These are phyloP conservation scores for Meiosimyza decipiens DNA, from an alignment of 2,888 invertebrate species.

Conservation along the genomic window DNA sequence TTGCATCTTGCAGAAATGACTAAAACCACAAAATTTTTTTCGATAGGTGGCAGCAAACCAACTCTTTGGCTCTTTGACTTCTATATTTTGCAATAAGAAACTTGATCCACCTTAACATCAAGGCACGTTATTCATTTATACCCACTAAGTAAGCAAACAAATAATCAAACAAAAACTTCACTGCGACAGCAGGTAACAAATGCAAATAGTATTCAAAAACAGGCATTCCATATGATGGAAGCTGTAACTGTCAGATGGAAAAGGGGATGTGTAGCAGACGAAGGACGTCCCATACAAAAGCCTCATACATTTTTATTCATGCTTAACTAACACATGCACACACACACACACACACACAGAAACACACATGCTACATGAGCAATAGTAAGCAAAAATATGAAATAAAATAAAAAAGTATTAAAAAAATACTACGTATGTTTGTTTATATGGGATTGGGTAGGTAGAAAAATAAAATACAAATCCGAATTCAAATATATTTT, in stretches of 20 bases:
- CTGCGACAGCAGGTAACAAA: conserved; percentile 9
- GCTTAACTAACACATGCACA: conserved; percentile 9
- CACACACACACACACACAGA: background rate
- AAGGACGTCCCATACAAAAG: too few relatives aligned
- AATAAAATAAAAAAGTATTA: background rate
- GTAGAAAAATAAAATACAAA: background rate
- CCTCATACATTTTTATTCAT: background rate
- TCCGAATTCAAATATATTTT: background rate
- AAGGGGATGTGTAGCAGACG: background rate
- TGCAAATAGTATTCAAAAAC: conserved; percentile 13
- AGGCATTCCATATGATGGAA: background rate
- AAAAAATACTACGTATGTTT: background rate
- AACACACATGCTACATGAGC: background rate
- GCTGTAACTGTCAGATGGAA: background rate
- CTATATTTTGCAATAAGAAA: too few relatives aligned
- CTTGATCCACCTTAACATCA: too few relatives aligned
- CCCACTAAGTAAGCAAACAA: conserved; percentile 19
- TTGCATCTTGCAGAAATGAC: too few relatives aligned
- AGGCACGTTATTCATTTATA: background rate
- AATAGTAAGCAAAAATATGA: background rate
- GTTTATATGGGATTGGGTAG: too few relatives aligned
- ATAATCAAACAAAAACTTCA: conserved; percentile 12
- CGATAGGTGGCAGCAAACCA: too few relatives aligned
- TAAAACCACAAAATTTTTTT: too few relatives aligned
- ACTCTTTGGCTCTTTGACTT: too few relatives aligned